These are phyloP conservation scores for Allophyes oxyacanthae DNA, from an alignment of 2,888 invertebrate genomes.

Conservation along the genomic window DNA sequence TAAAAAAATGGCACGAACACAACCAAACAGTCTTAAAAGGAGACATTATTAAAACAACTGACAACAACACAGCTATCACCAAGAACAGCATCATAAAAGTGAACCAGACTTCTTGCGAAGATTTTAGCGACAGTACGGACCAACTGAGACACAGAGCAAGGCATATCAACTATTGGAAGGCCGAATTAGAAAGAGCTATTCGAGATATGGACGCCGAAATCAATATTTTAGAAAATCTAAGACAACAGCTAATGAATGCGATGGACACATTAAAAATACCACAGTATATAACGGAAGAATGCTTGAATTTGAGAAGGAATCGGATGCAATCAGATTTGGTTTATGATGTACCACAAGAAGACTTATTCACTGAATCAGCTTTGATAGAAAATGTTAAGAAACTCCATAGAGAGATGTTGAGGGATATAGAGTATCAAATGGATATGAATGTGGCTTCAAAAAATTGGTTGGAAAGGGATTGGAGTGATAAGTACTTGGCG, in stretches of 20 bases:
- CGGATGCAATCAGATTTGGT: constrained; percentile 93
- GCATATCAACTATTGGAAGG: constrained; percentile 85
- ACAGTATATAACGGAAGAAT: constrained; percentile 90
- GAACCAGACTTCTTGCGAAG: constrained; percentile 80
- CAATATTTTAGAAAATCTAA: constrained; percentile 71
- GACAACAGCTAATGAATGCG: constrained; percentile 85
- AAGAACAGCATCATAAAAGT: constrained; percentile 85
- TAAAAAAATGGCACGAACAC: constrained; percentile 80
- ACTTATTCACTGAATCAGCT: constrained; percentile 92
- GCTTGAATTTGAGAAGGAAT: constrained; percentile 91
- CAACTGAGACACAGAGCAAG: constrained; percentile 78
- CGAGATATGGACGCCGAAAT: constrained; percentile 82
- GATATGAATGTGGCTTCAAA: constrained; percentile 93
- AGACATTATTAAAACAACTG: constrained; percentile 79
- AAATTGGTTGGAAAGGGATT: constrained; percentile 94
- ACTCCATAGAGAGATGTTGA: constrained; percentile 90
- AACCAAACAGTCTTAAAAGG: constrained; percentile 79
- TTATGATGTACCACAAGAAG: constrained; percentile 93
- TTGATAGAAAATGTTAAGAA: constrained; percentile 92
- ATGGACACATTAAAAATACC: constrained; percentile 77
- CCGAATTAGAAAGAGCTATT: constrained; percentile 81
- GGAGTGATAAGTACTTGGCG: constrained; percentile 96
- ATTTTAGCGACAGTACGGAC: constrained; percentile 80
- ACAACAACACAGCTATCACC: constrained; percentile 79
- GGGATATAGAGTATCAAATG: constrained; percentile 92